phyloP scores from a whole-genome alignment of 2,113 vertebrate genomes.

The Bos indicus region DNA sequence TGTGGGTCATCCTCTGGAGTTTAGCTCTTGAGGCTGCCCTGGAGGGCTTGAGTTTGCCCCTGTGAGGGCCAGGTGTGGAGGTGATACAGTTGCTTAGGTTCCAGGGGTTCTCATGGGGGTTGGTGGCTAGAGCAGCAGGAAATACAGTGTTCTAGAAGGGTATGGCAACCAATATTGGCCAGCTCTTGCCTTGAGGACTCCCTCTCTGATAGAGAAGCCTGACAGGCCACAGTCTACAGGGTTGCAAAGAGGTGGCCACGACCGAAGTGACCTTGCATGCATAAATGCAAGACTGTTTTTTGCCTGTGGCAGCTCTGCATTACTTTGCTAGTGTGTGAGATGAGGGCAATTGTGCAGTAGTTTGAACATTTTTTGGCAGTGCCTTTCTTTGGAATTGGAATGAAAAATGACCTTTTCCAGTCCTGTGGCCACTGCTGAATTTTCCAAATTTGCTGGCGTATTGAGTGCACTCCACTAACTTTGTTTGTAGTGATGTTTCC shows the following conservation, averaged over 20 bases:
- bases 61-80: neutral
- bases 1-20: neutral
- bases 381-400: neutral
- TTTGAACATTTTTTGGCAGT: neutral
- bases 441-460: neutral
- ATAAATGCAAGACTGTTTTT: neutral
- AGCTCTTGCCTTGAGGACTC: neutral
- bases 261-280: neutral
- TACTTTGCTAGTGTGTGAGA: neutral
- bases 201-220: neutral
- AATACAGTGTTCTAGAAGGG: neutral
- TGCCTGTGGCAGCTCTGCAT: neutral
- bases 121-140: neutral
- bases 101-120: neutral
- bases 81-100: neutral
- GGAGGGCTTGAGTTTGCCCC: neutral
- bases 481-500: neutral
- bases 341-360: neutral
- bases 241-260: neutral
- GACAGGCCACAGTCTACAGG: neutral
- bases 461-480: neutral
- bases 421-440: neutral
- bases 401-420: neutral
- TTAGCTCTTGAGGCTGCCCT: neutral
- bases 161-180: neutral